These are phyloP conservation scores for Drosophila acutilabella DNA, from an alignment of 2,888 invertebrate genomes.

Conservation along the genomic window DNA sequence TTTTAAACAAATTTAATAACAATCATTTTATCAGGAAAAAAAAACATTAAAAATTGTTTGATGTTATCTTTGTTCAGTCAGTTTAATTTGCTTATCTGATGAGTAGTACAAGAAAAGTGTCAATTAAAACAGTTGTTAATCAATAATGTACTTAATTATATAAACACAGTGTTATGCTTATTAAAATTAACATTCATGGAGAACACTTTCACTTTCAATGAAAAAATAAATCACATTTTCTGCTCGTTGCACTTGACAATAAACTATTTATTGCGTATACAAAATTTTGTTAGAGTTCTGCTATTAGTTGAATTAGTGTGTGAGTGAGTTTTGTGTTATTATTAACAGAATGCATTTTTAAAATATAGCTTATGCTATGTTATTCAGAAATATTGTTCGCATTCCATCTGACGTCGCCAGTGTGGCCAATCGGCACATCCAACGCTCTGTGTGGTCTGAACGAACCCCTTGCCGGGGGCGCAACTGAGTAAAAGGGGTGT, in stretches of 20 bases:
- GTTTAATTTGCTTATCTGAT: slow-evolving; percentile 11
- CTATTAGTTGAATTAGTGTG: slow-evolving; percentile 13
- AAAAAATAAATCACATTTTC: slow-evolving; percentile 20
- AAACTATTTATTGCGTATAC: slow-evolving; percentile 8
- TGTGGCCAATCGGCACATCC: slow-evolving; percentile 78
- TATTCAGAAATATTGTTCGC: slow-evolving; percentile 72
- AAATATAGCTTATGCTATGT: neutral
- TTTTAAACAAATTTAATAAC: too few relatives aligned
- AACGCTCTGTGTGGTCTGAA: slow-evolving; percentile 64
- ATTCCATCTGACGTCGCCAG: slow-evolving; percentile 77
- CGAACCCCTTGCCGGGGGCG: slow-evolving; percentile 75
- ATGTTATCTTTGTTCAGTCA: neutral
- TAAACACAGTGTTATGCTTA: neutral
- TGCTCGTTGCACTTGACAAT: neutral
- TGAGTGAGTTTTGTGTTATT: neutral
- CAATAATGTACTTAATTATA: slow-evolving; percentile 1
- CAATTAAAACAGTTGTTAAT: neutral
- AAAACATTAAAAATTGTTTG: too few relatives aligned
- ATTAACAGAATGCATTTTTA: slow-evolving; percentile 4
- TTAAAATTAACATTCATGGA: slow-evolving; percentile 14
- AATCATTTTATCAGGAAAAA: too few relatives aligned
- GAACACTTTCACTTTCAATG: slow-evolving; percentile 1
- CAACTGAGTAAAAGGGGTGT: slow-evolving; percentile 71
- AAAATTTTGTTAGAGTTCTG: neutral
- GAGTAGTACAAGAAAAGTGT: neutral